Percentiles rank a stretch among this genome's conserved stretches.
Conservation (phyloP, 1,140 invertebrate species). For the Trichogramma pretiosum region DNA sequence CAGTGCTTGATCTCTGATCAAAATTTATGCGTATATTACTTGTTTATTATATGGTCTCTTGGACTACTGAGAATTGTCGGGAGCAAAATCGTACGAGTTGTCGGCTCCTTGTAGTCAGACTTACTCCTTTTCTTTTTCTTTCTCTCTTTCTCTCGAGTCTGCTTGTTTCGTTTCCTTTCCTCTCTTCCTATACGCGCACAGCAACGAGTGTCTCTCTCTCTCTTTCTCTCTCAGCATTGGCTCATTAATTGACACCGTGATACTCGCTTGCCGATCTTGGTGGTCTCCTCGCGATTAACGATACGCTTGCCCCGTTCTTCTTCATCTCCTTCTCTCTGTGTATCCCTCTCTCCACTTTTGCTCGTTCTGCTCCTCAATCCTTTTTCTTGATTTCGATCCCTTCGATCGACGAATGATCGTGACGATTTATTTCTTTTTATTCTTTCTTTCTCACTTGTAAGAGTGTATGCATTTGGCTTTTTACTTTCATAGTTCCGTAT, state of each 20-base stretch:
- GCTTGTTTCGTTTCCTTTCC: no score
- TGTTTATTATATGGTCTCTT: constrained; percentile 38
- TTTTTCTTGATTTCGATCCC: constrained; percentile 22
- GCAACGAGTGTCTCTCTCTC: background rate
- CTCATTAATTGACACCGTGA: constrained; percentile 42
- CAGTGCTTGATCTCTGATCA: no score
- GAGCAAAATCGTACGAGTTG: constrained; percentile 32
- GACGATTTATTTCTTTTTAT: constrained; percentile 7
- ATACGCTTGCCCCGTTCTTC: constrained; percentile 20
- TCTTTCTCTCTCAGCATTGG: constrained; percentile 10
- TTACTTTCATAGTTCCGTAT: background rate
- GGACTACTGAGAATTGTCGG: constrained; percentile 31
- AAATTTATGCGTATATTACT: constrained; percentile 41
- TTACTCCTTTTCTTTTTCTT: constrained; percentile 5
- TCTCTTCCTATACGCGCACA: background rate
- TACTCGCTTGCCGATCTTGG: constrained; percentile 33
- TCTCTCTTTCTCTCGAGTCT: background rate
- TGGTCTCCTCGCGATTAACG: constrained; percentile 33
- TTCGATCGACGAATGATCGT: constrained; percentile 18
- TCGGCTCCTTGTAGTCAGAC: constrained; percentile 10
- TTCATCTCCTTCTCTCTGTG: no score
- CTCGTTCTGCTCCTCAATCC: background rate
- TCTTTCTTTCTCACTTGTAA: background rate
- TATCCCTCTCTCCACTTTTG: background rate
- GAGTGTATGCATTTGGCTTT: background rate